Base-by-base conservation (phyloP, 2,797 vertebrate genomes). In the Clarias pachynema region DNA sequence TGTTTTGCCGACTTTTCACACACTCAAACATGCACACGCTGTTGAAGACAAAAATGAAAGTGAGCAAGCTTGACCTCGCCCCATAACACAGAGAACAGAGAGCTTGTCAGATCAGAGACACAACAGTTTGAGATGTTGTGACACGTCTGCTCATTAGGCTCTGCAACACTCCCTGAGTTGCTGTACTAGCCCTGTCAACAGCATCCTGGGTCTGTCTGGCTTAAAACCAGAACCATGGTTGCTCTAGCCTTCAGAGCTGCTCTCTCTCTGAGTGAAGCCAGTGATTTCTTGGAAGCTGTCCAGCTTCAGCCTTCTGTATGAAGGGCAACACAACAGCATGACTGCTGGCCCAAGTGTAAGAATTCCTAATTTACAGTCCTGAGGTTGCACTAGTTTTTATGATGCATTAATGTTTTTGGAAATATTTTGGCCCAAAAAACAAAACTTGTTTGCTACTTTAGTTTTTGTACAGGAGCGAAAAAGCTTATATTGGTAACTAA, bases 71-170 rank as follows among this genome's bases (percentile, higher is more conserved):
- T 88, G 87, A 87, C 86, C 88, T 82, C 79, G 29, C 34, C 88
- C 40, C 37, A 37, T 40, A 80, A 86, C 65, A 74, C 68, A 26
- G 49, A 88, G 84, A 87, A 87, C 66, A 86, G 80, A 88, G 34
- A 26, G 34, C 8, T 83, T 89, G 89, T 86, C 81, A 88, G 85
- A 88, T 79, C 59, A 72, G 86, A 88, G 29, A 26, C 66, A 81
- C 84, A 81, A 73, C 66, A 91, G 89, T 91, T 89, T 93, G 94
- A 93, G 89, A 92, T 95, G 93, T 93, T 94, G 91, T 95, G 95
- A 95, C 94, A 95, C 90, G 89, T 92, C 93, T 91, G 87, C 94
- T 95, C 93, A 93, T 95, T 95, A 95, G 93, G 89, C 93, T 92
- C 91, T 92, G 91, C 90, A 91, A 83, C 87, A 87, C 92, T 92